Evolutionary conservation across 2,113 vertebrate species (phyloP).

Genomic region (Tinamus guttatus): DNA sequence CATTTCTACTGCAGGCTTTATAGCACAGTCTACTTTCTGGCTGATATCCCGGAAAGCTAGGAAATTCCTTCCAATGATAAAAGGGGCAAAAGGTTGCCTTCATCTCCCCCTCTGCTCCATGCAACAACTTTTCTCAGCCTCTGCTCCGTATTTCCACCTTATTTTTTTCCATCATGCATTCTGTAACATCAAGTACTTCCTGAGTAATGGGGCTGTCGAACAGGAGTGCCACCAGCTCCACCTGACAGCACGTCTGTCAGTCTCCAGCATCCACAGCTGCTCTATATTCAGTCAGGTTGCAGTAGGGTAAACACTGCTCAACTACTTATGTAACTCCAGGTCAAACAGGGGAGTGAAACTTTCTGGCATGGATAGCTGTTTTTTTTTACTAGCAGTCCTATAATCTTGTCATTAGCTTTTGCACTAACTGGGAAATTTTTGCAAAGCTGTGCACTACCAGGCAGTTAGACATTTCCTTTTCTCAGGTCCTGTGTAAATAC

Average conservation of each 20-base stretch:
- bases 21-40: not conserved
- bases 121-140: not conserved
- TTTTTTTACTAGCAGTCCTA: not conserved
- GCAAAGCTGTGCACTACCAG: not conserved
- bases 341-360: not conserved
- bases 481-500: slow-evolving; percentile 53
- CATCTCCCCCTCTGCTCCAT: not conserved
- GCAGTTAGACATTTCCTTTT: slow-evolving; percentile 17
- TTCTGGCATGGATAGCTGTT: not conserved
- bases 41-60: not conserved
- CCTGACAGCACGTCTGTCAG: not conserved
- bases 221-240: not conserved
- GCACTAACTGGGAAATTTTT: not conserved
- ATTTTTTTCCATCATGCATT: not conserved
- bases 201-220: not conserved
- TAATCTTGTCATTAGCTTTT: not conserved
- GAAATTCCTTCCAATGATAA: not conserved
- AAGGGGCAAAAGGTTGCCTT: not conserved
- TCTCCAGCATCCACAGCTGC: not conserved
- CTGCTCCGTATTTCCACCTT: not conserved
- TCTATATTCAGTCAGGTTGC: accelerated
- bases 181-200: not conserved
- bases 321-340: not conserved
- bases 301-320: not conserved
- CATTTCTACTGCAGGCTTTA: not conserved